Conservation (phyloP, 2,113 vertebrate species). For the Lagenorhynchus albirostris region DNA sequence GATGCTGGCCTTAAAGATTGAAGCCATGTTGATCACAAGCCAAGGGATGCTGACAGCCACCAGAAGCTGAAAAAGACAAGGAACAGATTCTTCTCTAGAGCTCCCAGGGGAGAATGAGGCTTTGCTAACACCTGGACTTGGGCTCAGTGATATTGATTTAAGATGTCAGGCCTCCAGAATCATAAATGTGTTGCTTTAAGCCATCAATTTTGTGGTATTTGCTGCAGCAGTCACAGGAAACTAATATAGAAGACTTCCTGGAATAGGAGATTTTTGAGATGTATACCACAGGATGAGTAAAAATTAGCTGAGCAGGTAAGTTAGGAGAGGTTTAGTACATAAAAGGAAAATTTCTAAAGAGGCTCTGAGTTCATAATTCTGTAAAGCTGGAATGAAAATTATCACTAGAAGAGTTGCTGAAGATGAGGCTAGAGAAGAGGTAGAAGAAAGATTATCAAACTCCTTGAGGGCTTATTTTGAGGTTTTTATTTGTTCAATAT, state of each 20-base stretch:
- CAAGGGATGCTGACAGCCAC: not conserved
- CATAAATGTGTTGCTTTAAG: not conserved
- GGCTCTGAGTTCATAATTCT: not conserved
- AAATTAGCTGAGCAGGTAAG: not conserved
- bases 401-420: not conserved
- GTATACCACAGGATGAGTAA: not conserved
- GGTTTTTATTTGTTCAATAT: not conserved
- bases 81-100: not conserved
- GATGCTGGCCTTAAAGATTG: fast-evolving
- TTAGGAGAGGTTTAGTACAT: not conserved
- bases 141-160: no score
- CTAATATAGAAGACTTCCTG: not conserved
- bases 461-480: not conserved
- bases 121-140: not conserved
- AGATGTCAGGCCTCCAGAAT: not conserved
- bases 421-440: not conserved
- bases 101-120: fast-evolving
- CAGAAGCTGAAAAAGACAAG: not conserved
- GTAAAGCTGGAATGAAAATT: not conserved
- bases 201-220: not conserved
- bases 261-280: not conserved
- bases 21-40: not conserved
- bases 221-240: not conserved
- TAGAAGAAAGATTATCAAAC: not conserved
- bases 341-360: not conserved